phyloP scores from a whole-genome alignment of 1,140 invertebrate genomes.

The Ditylenchus dipsaci region DNA sequence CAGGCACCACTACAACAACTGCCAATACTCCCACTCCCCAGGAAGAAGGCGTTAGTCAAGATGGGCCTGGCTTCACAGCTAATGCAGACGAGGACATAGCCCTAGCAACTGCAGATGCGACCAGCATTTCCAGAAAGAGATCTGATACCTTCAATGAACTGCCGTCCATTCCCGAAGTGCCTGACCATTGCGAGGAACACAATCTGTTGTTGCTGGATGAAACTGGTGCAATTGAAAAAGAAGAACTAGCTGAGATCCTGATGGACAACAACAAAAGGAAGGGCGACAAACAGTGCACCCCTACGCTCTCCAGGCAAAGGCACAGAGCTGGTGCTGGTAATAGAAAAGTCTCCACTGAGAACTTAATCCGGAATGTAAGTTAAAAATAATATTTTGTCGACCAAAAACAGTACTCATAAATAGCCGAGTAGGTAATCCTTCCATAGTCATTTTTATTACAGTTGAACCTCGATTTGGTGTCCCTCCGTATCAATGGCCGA shows the following conservation, averaged over 20 bases:
- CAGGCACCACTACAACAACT: not conserved
- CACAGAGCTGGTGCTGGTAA: not conserved
- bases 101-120: not conserved
- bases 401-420: no score
- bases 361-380: conserved; percentile 7
- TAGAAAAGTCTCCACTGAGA: not conserved
- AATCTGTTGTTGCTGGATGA: not conserved
- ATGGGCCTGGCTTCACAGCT: not conserved
- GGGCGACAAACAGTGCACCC: conserved; percentile 1
- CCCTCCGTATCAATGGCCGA: no score
- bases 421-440: no score
- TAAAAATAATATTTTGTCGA: no score
- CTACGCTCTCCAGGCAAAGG: not conserved
- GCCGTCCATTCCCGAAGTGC: conserved; percentile 29
- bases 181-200: not conserved
- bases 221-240: not conserved
- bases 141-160: conserved; percentile 31
- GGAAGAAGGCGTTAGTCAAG: not conserved
- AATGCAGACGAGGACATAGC: not conserved
- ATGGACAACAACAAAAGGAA: not conserved
- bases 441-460: no score
- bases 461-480: no score
- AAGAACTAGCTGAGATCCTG: not conserved
- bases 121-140: conserved; percentile 8
- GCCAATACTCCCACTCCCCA: not conserved